Base-by-base conservation (phyloP, 2,797 vertebrate genomes). In the Ctenosaura bakeri region DNA sequence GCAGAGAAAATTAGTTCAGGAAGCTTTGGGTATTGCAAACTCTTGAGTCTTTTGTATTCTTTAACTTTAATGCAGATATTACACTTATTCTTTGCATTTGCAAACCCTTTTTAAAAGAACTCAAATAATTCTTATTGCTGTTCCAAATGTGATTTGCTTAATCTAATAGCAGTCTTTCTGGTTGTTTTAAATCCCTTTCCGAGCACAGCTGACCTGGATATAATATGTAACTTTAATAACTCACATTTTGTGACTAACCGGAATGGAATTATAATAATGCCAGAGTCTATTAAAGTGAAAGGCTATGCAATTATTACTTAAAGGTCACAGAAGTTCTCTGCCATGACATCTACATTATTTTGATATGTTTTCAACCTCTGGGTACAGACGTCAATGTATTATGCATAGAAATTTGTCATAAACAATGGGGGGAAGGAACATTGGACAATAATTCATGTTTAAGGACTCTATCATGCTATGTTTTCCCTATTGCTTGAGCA, bases 221-320 rank as follows among this genome's bases (percentile, higher is more conserved):
- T 93, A 94, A 88, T 86, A 92, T 78, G 78, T 69, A 85, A 90
- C 59, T 89, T 91, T 89, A 95, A 94, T 94, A 96, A 92, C 85
- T 95, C 89, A 91, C 6, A 90, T 94, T 94, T 94, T 94, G 88
- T 94, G 84, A 86, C 90, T 93, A 94, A 93, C 89, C 22, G 29
- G 85, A 91, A 87, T 88, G 90, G 88, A 94, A 95, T 93, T 95
- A 93, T 78, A 93, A 94, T 95, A 94, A 93, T 93, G 81, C 32
- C 62, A 2, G 71, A 91, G 82, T 88, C 91, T 93, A 84, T 96
- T 95, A 95, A 94, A 92, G 62, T 92, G 84, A 95, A 95, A 95
- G 80, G 38, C 74, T 94, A 32, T 90, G 54, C 38, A 92, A 94
- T 94, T 94, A 90, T 95, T 92, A 92, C 62, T 89, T 94, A 95